Conservation (phyloP, 2,113 vertebrate genomes). For the Dryoscopus gambensis region DNA sequence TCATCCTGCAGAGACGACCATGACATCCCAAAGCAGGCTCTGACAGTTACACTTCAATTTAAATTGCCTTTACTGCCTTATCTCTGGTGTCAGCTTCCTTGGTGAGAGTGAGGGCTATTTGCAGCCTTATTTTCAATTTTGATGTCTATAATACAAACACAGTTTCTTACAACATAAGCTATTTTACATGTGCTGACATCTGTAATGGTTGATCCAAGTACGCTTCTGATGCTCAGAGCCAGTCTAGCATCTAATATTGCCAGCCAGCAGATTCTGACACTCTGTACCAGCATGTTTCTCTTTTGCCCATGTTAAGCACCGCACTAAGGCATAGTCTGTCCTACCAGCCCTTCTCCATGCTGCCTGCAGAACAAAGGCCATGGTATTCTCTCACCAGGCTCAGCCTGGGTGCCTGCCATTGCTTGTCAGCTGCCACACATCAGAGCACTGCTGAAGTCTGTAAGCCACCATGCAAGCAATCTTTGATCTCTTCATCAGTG, state of each 20-base stretch:
- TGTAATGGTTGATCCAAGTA: background rate
- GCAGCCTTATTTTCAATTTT: background rate
- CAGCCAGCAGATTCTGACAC: background rate
- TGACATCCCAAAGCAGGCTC: background rate
- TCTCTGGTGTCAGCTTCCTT: background rate
- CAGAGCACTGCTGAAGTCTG: background rate
- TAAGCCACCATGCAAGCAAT: background rate
- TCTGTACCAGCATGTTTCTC: background rate
- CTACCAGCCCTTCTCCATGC: background rate
- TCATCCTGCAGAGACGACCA: background rate
- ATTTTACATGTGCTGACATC: background rate
- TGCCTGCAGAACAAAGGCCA: background rate
- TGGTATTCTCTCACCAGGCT: background rate
- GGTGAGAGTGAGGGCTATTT: background rate
- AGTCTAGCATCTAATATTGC: background rate
- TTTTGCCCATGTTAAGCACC: background rate
- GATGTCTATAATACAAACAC: background rate
- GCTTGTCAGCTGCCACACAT: background rate
- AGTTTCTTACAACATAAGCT: background rate
- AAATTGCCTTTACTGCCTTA: background rate
- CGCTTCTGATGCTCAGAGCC: background rate
- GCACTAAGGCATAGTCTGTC: background rate
- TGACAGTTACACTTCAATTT: background rate
- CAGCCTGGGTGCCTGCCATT: background rate
- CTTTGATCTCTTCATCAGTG: background rate